Evolutionary conservation across 1,140 invertebrate genomes (phyloP).

Genomic region (Leptestheria dahalacensis): DNA sequence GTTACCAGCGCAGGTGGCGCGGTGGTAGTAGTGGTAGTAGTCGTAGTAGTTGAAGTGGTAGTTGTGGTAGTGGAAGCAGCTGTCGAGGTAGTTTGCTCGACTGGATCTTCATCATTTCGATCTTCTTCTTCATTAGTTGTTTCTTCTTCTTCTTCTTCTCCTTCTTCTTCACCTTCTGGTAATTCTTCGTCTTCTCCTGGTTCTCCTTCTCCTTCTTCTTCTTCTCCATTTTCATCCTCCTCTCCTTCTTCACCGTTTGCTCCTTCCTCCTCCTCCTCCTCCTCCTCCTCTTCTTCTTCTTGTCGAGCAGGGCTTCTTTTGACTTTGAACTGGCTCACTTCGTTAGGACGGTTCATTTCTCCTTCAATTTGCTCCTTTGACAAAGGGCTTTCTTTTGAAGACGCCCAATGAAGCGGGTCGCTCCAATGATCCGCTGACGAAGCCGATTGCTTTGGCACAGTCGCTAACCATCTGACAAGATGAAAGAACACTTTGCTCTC

Average conservation of each 20-base stretch:
- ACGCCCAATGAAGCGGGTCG: not conserved
- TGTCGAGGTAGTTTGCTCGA: not conserved
- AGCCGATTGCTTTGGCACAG: not conserved
- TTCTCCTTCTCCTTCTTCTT: not conserved
- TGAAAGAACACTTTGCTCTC: not conserved
- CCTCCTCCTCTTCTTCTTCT: not conserved
- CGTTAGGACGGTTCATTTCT: not conserved
- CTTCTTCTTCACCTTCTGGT: not conserved
- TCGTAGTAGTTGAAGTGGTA: not conserved
- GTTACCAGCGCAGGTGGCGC: not conserved
- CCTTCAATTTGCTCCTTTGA: not conserved
- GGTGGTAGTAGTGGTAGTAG: not conserved
- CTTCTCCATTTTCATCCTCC: not conserved
- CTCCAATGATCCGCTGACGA: not conserved
- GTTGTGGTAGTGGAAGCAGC: not conserved
- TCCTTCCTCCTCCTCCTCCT: not conserved
- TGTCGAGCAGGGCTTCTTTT: not conserved
- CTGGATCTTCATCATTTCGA: not conserved
- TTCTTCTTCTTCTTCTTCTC: conserved; percentile 4
- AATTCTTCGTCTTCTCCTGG: not conserved
- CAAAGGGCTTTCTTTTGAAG: not conserved
- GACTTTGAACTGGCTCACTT: not conserved
- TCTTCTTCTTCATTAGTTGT: not conserved
- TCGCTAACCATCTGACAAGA: not conserved
- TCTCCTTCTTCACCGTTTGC: not conserved